Evolutionary conservation across 2,797 vertebrate genomes (phyloP), one percentile per base, ranked within the genome.

Genomic region (Aselliscus stoliczkanus): DNA sequence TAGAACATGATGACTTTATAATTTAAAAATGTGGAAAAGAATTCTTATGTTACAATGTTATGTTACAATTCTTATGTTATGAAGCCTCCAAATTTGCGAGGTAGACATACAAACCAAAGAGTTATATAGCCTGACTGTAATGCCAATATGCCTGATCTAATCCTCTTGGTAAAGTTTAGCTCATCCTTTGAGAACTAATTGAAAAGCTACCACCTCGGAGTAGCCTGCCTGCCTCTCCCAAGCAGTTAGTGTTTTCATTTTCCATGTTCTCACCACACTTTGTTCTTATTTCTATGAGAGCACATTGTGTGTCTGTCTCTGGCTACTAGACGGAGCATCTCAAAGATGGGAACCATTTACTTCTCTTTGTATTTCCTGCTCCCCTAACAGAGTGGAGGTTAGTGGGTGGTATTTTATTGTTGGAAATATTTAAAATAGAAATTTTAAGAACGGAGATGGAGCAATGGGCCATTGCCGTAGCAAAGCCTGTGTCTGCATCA

Each of bases 401-500:
- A 50, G 21, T n/a, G 34, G 67, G 9, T 83, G 84, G 80, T n/a
- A 65, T 39, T 69, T 83, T 37, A 17, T 90, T 56, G 54, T 23
- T 83, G 54, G 79, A 83, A 86, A 82, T 90, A 90, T 10, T 62
- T 92, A 79, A 18, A 90, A 64, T 56, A 81, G 80, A 97, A 96
- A 60, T 39, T 29, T 69, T 88, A 56, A 72, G 95, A 93, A 72
- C 34, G 52, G 2, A 29, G 90, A 81, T 15, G 54, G 80, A 54
- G 13, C 18, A 4, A 37, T 10, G 67, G 42, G 67, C 75, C 76
- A 95, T 85, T 93, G 70, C 47, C 77, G 12, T 92, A 79, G 91
- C 52, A 88, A 96, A 97, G 96, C 92, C 83, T 88, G 70, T 64
- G 60, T 77, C 82, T 81, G 89, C 88, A 95, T 95, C 95, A 72